Conservation (phyloP, 1,140 invertebrate genomes). For the Thaumatotibia leucotreta region DNA sequence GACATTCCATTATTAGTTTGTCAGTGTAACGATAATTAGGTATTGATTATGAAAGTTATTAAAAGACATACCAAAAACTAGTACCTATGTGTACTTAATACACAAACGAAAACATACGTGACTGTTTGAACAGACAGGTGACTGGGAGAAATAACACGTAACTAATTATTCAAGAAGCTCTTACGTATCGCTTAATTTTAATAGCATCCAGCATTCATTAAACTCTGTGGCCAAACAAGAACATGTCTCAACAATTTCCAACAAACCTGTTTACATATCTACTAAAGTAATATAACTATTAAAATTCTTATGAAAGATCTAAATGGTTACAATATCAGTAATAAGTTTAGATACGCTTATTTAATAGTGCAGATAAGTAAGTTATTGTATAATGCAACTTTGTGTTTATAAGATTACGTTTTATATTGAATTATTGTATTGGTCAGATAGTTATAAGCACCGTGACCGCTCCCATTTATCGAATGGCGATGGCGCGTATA, state of each 20-base stretch:
- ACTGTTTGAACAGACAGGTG: background rate
- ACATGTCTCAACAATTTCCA: background rate
- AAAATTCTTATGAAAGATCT: constrained; percentile 4
- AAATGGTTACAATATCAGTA: background rate
- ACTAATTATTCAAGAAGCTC: background rate
- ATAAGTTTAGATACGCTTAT: background rate
- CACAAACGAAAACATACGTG: background rate
- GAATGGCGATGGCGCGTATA: too few species aligned
- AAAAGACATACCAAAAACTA: background rate
- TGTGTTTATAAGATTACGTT: background rate
- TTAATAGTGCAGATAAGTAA: background rate
- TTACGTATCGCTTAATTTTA: background rate
- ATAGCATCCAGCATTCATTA: background rate
- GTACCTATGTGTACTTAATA: background rate
- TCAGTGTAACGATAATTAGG: too few species aligned
- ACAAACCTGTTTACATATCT: background rate
- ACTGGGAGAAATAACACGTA: background rate
- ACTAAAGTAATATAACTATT: constrained; percentile 5
- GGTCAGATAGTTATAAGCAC: too few species aligned
- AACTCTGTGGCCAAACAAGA: background rate
- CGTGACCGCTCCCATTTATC: too few species aligned
- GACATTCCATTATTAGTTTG: too few species aligned
- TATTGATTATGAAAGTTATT: too few species aligned
- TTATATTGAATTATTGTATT: too few species aligned
- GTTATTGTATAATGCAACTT: background rate